Evolutionary conservation across 2,888 invertebrate genomes (phyloP).

Genomic region (Eurytoma californica): DNA sequence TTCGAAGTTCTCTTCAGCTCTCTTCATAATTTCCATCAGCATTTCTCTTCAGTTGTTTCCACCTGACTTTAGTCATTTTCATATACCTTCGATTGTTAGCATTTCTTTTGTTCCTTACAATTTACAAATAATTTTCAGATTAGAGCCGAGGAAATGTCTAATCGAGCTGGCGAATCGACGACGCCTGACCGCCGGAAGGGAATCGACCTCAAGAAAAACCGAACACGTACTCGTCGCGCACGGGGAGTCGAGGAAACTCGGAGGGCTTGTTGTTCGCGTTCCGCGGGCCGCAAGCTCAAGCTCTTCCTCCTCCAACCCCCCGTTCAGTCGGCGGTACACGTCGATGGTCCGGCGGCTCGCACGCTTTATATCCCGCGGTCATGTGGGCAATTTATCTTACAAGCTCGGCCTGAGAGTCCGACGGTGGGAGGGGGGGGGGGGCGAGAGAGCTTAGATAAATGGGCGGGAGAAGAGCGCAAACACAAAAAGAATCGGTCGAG

Average conservation of each 20-base stretch:
- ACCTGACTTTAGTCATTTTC: too few species aligned
- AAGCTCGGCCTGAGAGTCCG: conserved; percentile 22
- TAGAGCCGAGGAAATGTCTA: too few species aligned
- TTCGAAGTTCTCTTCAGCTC: too few species aligned
- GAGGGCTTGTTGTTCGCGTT: conserved; percentile 20
- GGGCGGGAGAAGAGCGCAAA: conserved; percentile 19
- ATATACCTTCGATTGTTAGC: too few species aligned
- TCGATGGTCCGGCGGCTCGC: conserved; percentile 12
- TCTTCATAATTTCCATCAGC: too few species aligned
- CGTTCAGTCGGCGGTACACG: conserved; percentile 1
- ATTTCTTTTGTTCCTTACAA: too few species aligned
- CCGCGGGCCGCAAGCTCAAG: too few species aligned
- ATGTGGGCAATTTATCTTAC: conserved; percentile 49
- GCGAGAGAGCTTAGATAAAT: conserved; percentile 15
- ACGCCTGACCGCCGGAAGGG: too few species aligned
- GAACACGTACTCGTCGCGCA: conserved; percentile 2
- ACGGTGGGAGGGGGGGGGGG: conserved; percentile 9
- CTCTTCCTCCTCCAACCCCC: not conserved
- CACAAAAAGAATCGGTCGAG: conserved; percentile 39
- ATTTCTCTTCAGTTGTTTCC: too few species aligned
- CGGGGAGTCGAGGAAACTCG: not conserved
- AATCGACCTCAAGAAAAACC: not conserved
- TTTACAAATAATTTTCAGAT: too few species aligned
- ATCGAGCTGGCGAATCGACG: too few species aligned
- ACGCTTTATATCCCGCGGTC: conserved; percentile 43